Evolutionary conservation across 1,140 invertebrate genomes (phyloP).

Genomic region (Vanessa tameamea): DNA sequence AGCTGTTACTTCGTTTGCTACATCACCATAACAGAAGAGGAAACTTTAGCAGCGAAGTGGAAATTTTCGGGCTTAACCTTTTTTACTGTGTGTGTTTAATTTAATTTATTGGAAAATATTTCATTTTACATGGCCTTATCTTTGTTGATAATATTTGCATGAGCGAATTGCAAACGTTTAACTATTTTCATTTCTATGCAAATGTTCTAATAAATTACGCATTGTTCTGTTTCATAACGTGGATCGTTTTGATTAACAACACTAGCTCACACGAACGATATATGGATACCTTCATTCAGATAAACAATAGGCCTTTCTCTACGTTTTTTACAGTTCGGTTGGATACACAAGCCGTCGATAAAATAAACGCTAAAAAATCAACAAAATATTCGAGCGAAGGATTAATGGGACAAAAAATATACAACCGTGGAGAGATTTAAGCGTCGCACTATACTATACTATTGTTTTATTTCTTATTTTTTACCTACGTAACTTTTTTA

Average conservation of each 20-base stretch:
- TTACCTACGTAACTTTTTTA: no score
- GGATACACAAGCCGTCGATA: constrained; percentile 2
- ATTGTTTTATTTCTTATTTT: no score
- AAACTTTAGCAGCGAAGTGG: no score
- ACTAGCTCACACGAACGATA: background rate
- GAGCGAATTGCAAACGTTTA: constrained; percentile 2
- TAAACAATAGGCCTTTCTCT: constrained; percentile 14
- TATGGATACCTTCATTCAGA: constrained; percentile 1
- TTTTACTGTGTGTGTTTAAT: background rate
- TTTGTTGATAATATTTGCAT: constrained; percentile 6
- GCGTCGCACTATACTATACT: no score
- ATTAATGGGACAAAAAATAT: constrained; percentile 5
- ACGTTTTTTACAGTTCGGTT: constrained; percentile 1
- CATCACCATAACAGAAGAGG: no score
- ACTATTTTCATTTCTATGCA: constrained; percentile 10
- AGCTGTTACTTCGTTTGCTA: no score
- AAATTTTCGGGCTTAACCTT: no score
- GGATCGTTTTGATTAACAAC: background rate
- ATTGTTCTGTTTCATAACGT: constrained; percentile 15
- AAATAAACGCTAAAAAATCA: constrained; percentile 2
- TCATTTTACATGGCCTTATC: background rate
- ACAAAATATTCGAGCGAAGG: constrained; percentile 5
- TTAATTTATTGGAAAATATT: background rate
- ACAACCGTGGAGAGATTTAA: background rate
- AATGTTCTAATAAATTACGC: constrained; percentile 23